phyloP scores from a whole-genome alignment of 92 coral and sea anemone genomes.

The Virgularia gustaviana region DNA sequence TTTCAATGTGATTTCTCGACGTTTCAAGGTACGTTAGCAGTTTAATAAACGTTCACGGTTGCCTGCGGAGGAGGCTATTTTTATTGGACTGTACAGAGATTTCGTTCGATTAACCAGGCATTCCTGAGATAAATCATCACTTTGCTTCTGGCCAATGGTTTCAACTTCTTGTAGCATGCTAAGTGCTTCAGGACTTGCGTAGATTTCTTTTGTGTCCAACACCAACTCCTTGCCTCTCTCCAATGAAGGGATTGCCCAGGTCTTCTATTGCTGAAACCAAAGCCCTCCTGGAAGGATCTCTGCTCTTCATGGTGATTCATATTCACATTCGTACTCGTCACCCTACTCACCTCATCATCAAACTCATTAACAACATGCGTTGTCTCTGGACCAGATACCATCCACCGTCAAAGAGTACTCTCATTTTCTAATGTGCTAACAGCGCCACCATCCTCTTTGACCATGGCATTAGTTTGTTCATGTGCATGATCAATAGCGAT shows the following conservation, averaged over 20 bases:
- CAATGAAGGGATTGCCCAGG: conserved; percentile 58
- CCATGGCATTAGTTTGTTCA: conserved; percentile 53
- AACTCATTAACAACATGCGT: conserved; percentile 29
- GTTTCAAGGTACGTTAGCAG: too few species aligned
- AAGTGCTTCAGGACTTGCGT: conserved; percentile 44
- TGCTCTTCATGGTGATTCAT: conserved; percentile 54
- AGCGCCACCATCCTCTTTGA: conserved; percentile 59
- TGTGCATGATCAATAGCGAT: conserved; percentile 61
- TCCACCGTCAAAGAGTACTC: conserved; percentile 43
- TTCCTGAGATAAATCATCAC: conserved; percentile 36
- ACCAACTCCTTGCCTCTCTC: conserved; percentile 49
- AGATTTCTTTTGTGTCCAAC: conserved; percentile 48
- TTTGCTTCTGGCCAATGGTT: conserved; percentile 40
- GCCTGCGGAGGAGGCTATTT: too few species aligned
- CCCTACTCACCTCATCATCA: conserved; percentile 5
- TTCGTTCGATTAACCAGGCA: conserved; percentile 38
- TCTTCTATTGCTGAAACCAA: conserved; percentile 49
- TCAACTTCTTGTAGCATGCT: conserved; percentile 41
- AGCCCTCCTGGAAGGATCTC: conserved; percentile 48
- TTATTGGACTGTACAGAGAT: conserved; percentile 40
- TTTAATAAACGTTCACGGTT: too few species aligned
- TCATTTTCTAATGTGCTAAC: conserved; percentile 52
- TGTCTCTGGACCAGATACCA: conserved; percentile 17
- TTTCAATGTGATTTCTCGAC: not conserved
- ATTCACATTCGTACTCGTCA: conserved; percentile 27